These are phyloP conservation scores for Hippoglossus stenolepis DNA, from an alignment of 2,113 vertebrate species.

Conservation along the genomic window DNA sequence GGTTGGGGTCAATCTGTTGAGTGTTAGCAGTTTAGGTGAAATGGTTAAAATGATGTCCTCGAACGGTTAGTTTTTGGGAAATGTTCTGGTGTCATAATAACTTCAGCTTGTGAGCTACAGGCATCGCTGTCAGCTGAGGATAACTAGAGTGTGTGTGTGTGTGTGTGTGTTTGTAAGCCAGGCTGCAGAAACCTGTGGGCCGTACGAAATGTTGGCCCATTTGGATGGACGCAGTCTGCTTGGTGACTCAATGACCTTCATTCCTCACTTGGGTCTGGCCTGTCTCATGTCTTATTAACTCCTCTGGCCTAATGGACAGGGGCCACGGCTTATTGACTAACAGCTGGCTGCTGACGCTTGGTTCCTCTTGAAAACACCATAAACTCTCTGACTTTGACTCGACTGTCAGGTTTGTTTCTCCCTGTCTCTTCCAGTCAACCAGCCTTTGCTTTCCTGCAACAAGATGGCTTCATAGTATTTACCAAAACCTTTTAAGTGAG, in stretches of 20 bases:
- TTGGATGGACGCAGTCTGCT: slow-evolving; percentile 74
- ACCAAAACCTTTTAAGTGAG: slow-evolving; percentile 3
- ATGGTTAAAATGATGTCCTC: slow-evolving; percentile 29
- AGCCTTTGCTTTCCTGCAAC: slow-evolving; percentile 7
- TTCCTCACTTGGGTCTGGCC: slow-evolving; percentile 76
- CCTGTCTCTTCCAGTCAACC: slow-evolving; percentile 27
- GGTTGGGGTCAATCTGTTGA: slow-evolving; percentile 48
- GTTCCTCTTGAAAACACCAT: slow-evolving; percentile 67
- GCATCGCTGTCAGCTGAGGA: slow-evolving; percentile 24
- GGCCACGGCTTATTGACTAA: slow-evolving; percentile 81
- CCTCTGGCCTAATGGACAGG: slow-evolving; percentile 78
- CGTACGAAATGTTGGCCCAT: slow-evolving; percentile 65
- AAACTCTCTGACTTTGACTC: slow-evolving; percentile 61
- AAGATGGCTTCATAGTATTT: not conserved
- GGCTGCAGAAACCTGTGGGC: slow-evolving; percentile 57
- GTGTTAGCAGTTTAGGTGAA: slow-evolving; percentile 52
- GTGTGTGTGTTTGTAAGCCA: slow-evolving; percentile 2
- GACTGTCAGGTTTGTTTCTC: slow-evolving; percentile 41
- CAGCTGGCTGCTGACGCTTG: slow-evolving; percentile 70
- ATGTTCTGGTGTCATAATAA: slow-evolving; percentile 42
- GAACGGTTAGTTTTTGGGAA: slow-evolving; percentile 34
- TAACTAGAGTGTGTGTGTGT: slow-evolving; percentile 5
- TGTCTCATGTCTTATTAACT: slow-evolving; percentile 84
- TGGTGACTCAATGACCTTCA: slow-evolving; percentile 79
- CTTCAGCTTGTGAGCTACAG: slow-evolving; percentile 32